Conservation (phyloP, 2,113 vertebrate species). For the Mormyrus iriodes region DNA sequence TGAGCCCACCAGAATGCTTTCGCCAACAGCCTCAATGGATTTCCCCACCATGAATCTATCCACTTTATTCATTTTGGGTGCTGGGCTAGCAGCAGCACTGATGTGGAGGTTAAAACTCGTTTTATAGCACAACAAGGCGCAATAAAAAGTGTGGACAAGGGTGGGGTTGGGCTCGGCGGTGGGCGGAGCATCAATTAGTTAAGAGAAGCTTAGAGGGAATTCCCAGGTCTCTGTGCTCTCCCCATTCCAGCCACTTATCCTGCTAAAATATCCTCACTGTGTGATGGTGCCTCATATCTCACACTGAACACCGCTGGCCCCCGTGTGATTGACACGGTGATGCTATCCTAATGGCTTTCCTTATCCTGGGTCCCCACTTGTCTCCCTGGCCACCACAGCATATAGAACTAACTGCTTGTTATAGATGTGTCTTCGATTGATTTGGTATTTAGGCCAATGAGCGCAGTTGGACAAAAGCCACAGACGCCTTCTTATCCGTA, state of each 20-base stretch:
- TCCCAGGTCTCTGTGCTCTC: background rate
- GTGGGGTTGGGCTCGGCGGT: background rate
- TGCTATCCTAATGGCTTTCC: background rate
- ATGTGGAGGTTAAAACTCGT: background rate
- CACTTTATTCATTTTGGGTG: background rate
- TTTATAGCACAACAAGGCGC: background rate
- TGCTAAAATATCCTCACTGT: background rate
- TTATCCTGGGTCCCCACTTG: background rate
- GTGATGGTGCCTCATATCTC: background rate
- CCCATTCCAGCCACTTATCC: background rate
- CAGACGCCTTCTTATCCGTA: background rate
- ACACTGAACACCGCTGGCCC: background rate
- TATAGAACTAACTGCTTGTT: background rate
- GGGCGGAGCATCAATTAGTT: background rate
- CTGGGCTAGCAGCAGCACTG: background rate
- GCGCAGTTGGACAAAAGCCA: background rate
- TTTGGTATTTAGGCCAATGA: background rate
- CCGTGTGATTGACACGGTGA: background rate
- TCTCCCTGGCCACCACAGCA: background rate
- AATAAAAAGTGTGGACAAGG: background rate
- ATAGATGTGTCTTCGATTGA: background rate
- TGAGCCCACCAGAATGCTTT: background rate
- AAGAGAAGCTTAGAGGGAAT: background rate
- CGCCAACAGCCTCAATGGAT: background rate
- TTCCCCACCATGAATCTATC: background rate